Percentiles rank a stretch among this genome's conserved stretches.
These are phyloP conservation scores for Scelioninae gen. 1 DNA, from an alignment of 2,888 invertebrate species.

Conservation along the genomic window DNA sequence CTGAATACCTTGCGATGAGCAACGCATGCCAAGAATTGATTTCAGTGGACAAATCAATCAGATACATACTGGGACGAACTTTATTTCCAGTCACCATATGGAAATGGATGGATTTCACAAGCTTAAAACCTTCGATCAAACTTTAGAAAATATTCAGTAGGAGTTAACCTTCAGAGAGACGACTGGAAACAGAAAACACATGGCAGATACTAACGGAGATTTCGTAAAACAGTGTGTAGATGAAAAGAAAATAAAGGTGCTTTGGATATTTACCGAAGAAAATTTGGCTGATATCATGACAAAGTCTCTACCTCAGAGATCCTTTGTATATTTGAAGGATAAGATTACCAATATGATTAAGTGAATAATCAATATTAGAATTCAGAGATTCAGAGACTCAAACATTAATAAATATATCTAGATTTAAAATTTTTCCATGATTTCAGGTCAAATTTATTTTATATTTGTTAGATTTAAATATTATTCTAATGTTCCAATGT, in stretches of 20 bases:
- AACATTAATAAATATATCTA: no score
- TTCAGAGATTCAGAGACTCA: no score
- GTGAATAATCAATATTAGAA: no score
- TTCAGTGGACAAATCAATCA: slow-evolving; percentile 64
- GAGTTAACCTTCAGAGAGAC: slow-evolving; percentile 55
- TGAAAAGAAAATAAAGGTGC: no score
- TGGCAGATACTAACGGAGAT: no score
- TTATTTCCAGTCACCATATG: slow-evolving; percentile 45
- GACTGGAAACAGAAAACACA: slow-evolving; percentile 60
- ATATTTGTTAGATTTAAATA: no score
- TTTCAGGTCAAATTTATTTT: no score
- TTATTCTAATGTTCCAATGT: no score
- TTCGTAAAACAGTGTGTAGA: no score
- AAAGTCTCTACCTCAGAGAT: slow-evolving; percentile 40
- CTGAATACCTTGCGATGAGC: no score
- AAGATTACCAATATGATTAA: slow-evolving; percentile 29
- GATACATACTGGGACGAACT: slow-evolving; percentile 52
- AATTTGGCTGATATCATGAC: slow-evolving; percentile 62
- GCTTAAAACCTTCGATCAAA: slow-evolving; percentile 59
- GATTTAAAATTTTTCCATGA: no score
- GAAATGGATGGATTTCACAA: slow-evolving; percentile 64
- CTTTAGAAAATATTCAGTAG: slow-evolving; percentile 34
- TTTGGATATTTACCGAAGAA: slow-evolving; percentile 66
- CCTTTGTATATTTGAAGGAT: slow-evolving; percentile 20
- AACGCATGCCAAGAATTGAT: no score